Conservation (phyloP, 2,113 vertebrate genomes). For the Dromas ardeola region DNA sequence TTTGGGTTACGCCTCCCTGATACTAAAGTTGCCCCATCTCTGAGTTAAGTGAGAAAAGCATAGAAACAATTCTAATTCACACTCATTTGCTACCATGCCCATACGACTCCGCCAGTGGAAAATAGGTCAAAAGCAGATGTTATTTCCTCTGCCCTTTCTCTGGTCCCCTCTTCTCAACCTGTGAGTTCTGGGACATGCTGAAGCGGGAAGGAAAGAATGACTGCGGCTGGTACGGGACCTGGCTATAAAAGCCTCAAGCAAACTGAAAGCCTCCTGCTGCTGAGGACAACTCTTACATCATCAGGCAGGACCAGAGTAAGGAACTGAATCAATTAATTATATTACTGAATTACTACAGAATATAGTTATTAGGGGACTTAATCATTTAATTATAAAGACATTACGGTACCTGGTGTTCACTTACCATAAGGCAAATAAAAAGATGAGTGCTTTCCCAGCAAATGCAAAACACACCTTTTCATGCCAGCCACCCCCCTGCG, state of each 20-base stretch:
- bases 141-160: background rate
- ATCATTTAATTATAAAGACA: background rate
- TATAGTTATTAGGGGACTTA: background rate
- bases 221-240: background rate
- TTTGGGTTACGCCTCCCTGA: background rate
- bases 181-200: background rate
- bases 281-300: background rate
- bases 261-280: background rate
- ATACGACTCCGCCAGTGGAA: background rate
- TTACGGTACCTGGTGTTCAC: background rate
- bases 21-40: background rate
- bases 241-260: background rate
- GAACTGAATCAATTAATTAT: background rate
- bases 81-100: background rate
- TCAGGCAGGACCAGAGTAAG: background rate
- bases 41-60: background rate
- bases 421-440: background rate
- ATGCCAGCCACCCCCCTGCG: background rate
- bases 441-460: background rate
- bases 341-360: background rate
- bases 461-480: background rate
- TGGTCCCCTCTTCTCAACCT: background rate
- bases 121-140: background rate
- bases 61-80: background rate
- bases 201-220: background rate